Percentiles rank a stretch among this genome's conserved stretches.
Evolutionary conservation across 2,888 invertebrate species (phyloP).

Genomic region (Bellardia pandia): DNA sequence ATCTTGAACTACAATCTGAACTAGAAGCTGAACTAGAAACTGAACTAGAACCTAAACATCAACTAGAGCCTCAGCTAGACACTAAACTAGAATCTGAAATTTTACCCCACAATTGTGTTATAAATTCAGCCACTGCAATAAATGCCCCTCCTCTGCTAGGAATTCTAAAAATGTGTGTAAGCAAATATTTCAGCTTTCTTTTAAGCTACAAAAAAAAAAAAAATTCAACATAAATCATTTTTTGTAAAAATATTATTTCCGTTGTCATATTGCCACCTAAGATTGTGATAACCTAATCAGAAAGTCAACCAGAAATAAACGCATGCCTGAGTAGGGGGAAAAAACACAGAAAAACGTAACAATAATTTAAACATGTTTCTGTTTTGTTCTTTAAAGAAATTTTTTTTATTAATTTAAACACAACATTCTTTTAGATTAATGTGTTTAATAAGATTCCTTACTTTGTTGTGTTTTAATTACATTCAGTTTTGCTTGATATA

Average conservation of each 20-base stretch:
- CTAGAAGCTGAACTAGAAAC: no score
- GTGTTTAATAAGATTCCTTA: background rate
- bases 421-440: background rate
- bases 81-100: no score
- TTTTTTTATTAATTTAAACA: background rate
- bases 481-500: constrained; percentile 32
- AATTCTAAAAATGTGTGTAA: no score
- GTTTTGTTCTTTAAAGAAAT: background rate
- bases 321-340: background rate
- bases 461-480: constrained; percentile 47
- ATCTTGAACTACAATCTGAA: no score
- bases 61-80: no score
- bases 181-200: background rate
- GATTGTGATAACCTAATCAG: constrained; percentile 6
- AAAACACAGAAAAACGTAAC: background rate
- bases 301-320: background rate
- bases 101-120: no score
- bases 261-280: background rate
- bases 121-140: background rate
- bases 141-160: no score
- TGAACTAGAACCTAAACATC: no score
- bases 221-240: constrained; percentile 3
- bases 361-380: background rate
- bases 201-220: background rate
- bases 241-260: background rate